Base-by-base conservation (phyloP, 2,888 invertebrate genomes). In the Metacarcinus magister region DNA sequence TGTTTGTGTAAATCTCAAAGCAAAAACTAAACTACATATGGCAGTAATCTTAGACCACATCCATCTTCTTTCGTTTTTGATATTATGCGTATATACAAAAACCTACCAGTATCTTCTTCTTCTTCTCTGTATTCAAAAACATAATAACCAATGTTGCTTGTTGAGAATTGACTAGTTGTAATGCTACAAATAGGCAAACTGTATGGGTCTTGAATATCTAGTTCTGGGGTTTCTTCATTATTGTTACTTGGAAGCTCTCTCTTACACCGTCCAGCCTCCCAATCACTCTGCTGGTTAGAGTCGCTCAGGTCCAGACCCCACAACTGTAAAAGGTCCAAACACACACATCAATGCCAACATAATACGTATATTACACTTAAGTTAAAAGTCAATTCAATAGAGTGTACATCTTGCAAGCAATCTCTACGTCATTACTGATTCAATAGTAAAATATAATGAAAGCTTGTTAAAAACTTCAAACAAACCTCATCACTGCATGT, bases 401-500 rank as follows among this genome's bases (percentile, higher is more conserved):
- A 87, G 39, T 39, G 87, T 13, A 87, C 16, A 23, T 67, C 7
- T 67, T 23, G 23, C 0, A 23, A 67, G 23, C 54, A 54, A 54
- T 54, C 8, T 54, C 54, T 13, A 54, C 16, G 54, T 54, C 8
- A 28, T 75, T 75, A 28, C 28, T 75, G n/a, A 75, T 75, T 28
- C 23, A 10, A 75, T 75, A 23, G 28, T 75, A 75, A 28, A 75
- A 75, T n/a, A 67, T n/a, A 28, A 4, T 39, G 28, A 75, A 75
- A 28, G 7, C 28, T 75, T 39, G 13, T 67, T 19, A 48, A 10
- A 60, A 43, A 92, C 46, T 43, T 91, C 28, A 39, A 89, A 94
- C 95, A 93, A 46, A 96, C 96, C 96, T 96, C 96, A 94, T 96
- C 96, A 95, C 96, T 96, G 95, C 96, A 96, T 44, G 96, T 96